Percentiles rank a stretch among this genome's conserved stretches.
Conservation (phyloP, 2,113 vertebrate genomes). For the cat (Felis catus) region DNA sequence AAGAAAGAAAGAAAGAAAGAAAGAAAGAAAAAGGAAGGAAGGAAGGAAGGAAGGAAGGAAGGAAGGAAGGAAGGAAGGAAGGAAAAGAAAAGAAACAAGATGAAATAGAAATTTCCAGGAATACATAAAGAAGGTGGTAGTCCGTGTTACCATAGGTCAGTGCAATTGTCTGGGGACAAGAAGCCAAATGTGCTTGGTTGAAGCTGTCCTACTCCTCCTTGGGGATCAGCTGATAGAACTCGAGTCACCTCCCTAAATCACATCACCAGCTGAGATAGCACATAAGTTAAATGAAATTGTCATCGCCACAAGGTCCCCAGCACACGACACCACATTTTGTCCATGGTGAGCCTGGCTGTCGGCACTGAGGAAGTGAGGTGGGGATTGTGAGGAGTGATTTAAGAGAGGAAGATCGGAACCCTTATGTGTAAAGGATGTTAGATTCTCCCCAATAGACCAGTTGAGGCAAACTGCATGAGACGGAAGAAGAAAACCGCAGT, state of each 20-base stretch:
- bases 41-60: background rate
- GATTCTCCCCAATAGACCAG: background rate
- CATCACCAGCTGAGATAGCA: conserved; percentile 15
- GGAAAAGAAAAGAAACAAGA: background rate
- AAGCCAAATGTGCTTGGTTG: conserved; percentile 37
- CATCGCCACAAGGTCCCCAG: background rate
- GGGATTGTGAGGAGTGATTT: background rate
- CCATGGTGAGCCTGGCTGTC: conserved; percentile 33
- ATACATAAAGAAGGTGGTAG: background rate
- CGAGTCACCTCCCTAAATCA: conserved; percentile 47
- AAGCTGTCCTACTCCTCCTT: background rate
- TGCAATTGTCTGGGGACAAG: conserved; percentile 33
- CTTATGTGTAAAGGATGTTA: background rate
- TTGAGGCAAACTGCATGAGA: background rate
- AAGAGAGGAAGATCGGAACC: background rate
- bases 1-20: too few relatives aligned
- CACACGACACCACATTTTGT: conserved; percentile 1
- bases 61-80: background rate
- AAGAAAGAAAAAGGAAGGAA: background rate
- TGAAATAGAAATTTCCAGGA: background rate
- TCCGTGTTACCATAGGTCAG: background rate
- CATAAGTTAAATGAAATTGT: conserved; percentile 43
- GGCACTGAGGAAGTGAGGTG: background rate
- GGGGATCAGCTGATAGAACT: background rate
- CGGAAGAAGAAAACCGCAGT: background rate